Base-by-base conservation (phyloP, 1,140 invertebrate species). In the Anastatus disparis region DNA sequence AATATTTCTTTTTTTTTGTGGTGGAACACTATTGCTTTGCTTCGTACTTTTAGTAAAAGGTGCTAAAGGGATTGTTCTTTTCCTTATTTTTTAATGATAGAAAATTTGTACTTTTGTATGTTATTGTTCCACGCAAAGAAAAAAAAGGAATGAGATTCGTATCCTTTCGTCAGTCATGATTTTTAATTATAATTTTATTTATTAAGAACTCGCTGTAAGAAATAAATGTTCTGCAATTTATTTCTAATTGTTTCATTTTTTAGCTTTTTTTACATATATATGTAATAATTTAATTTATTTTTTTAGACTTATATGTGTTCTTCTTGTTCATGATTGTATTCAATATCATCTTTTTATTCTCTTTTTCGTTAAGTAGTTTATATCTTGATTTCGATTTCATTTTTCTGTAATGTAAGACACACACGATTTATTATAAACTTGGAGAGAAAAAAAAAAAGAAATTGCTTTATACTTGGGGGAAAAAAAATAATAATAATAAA, bases 401-500 rank as follows among this genome's bases (percentile, higher is more conserved):
- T 69, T 61, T 24, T 69, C 42, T 61, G 56, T 44, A 62, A 70
- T 53, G 9, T 46, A 27, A 50, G n/a, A 48, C n/a, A 31, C 26
- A 55, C 58, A 62, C 20, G 17, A 59, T 53, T 62, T 53, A n/a
- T n/a, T n/a, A 53, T 53, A 29, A 55, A 62, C 20, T 29, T n/a
- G n/a, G n/a, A n/a, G n/a, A n/a, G n/a, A n/a, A n/a, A n/a, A n/a
- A n/a, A n/a, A 26, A 55, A 52, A 40, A 62, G 44, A 27, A 62
- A 52, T 70, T 63, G 66, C 52, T 70, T 70, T 62, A 63, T 63
- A n/a, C n/a, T n/a, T n/a, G 58, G 52, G 56, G 68, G 38, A 56
- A 31, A 82, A n/a, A n/a, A n/a, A n/a, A n/a, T n/a, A n/a, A n/a
- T n/a, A n/a, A n/a, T n/a, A n/a, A 83, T 83, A 83, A 83, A 83